phyloP scores from a whole-genome alignment of 2,888 invertebrate genomes.

The Perdita meconis region DNA sequence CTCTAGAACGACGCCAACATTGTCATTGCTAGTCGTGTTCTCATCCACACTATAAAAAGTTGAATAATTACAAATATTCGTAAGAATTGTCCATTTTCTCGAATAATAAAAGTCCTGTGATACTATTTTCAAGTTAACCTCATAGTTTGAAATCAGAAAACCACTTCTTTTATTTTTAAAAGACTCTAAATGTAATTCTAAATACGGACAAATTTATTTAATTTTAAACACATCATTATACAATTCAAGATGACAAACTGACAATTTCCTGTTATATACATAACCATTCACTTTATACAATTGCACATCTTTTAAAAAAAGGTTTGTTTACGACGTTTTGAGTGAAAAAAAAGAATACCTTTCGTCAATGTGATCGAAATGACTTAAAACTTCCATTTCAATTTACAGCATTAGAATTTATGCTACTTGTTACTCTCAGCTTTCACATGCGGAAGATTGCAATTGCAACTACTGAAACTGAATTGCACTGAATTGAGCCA shows the following conservation, averaged over 20 bases:
- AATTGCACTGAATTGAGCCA: too few species aligned
- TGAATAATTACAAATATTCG: background rate
- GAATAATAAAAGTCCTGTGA: background rate
- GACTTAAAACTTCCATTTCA: conserved; percentile 62
- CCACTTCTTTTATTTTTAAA: background rate
- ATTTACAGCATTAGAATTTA: conserved; percentile 15
- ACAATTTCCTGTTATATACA: background rate
- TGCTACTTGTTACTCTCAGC: too few species aligned
- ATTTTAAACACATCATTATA: background rate
- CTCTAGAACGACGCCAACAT: conserved; percentile 68
- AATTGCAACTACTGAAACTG: too few species aligned
- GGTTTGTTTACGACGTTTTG: background rate
- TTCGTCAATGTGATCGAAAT: conserved; percentile 57
- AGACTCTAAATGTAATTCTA: background rate
- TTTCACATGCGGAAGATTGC: too few species aligned
- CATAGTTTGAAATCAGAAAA: background rate
- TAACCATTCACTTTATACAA: background rate
- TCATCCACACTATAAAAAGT: conserved; percentile 63
- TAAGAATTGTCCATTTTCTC: background rate
- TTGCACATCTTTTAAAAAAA: background rate
- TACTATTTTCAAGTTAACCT: conserved; percentile 33
- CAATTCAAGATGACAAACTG: too few species aligned
- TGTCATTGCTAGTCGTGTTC: conserved; percentile 59
- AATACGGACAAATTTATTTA: background rate
- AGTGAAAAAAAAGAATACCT: conserved; percentile 46